Conservation (phyloP, 2,113 vertebrate species). For the Eolophus roseicapilla region DNA sequence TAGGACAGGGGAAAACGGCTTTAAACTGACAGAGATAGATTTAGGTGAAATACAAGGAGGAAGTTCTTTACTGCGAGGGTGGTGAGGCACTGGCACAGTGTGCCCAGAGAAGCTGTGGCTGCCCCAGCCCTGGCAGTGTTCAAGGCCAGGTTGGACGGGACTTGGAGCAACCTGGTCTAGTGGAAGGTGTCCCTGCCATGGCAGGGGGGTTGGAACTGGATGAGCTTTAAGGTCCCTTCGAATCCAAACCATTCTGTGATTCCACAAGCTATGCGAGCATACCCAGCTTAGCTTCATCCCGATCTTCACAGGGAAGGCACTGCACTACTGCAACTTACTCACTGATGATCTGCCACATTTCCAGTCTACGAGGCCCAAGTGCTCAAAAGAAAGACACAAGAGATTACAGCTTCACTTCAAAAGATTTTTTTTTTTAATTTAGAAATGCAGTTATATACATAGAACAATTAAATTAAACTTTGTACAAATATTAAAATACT, state of each 20-base stretch:
- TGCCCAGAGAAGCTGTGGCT: background rate
- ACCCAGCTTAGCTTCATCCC: background rate
- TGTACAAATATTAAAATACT: slow-evolving; percentile 99
- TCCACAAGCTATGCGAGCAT: background rate
- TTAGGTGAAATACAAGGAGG: background rate
- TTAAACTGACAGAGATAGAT: background rate
- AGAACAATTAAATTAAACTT: slow-evolving; percentile 99
- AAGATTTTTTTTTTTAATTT: slow-evolving; percentile 99
- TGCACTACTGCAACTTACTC: background rate
- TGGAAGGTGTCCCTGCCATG: too few species aligned
- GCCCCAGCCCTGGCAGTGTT: background rate
- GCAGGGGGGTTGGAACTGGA: too few species aligned
- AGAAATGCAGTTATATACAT: slow-evolving; percentile 99
- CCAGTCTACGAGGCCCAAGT: background rate
- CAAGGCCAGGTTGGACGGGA: background rate
- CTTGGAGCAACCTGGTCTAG: background rate
- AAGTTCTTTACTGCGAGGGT: background rate
- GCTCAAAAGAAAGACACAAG: background rate
- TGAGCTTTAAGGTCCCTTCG: background rate
- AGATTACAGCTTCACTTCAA: slow-evolving; percentile 75
- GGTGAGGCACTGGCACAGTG: background rate
- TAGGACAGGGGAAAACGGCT: background rate
- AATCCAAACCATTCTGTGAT: background rate
- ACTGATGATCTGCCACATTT: background rate
- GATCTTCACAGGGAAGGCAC: background rate